Conservation (phyloP, 2,113 vertebrate species). For the Pungitius pungitius region DNA sequence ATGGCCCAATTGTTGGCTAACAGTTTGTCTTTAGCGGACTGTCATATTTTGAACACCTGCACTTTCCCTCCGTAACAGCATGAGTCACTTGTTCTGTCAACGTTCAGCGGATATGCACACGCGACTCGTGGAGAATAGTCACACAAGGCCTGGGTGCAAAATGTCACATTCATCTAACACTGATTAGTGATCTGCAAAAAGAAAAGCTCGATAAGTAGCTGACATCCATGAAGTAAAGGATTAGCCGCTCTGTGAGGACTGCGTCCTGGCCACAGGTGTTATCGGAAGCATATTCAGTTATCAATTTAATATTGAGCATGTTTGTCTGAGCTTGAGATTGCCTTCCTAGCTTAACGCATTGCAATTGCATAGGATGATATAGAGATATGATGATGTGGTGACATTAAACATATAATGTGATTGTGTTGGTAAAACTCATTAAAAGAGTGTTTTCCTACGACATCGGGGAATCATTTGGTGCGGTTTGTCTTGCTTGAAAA, state of each 20-base stretch:
- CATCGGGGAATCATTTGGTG: conserved; percentile 19
- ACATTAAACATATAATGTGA: conserved; percentile 12
- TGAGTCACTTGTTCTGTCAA: not conserved
- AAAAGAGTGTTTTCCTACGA: conserved; percentile 37
- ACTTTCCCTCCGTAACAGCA: not conserved
- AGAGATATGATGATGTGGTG: conserved; percentile 1
- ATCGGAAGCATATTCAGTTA: not conserved
- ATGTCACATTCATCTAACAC: conserved; percentile 21
- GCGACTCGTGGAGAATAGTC: not conserved
- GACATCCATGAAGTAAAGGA: conserved; percentile 23
- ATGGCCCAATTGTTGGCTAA: conserved; percentile 9
- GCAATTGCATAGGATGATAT: conserved; percentile 12
- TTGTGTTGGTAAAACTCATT: conserved; percentile 39
- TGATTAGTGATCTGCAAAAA: conserved; percentile 12
- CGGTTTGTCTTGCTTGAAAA: conserved; percentile 20
- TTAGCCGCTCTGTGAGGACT: conserved; percentile 12
- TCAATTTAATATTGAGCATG: conserved; percentile 15
- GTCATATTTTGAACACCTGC: conserved; percentile 16
- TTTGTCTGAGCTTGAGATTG: conserved; percentile 10
- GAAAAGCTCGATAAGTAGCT: not conserved
- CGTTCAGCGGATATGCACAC: not conserved
- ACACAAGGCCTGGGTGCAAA: conserved; percentile 3
- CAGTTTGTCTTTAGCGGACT: conserved; percentile 14
- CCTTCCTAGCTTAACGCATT: conserved; percentile 10
- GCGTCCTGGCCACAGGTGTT: conserved; percentile 15